Conservation (phyloP, 2,797 vertebrate genomes). For the Poecilia velifera region DNA sequence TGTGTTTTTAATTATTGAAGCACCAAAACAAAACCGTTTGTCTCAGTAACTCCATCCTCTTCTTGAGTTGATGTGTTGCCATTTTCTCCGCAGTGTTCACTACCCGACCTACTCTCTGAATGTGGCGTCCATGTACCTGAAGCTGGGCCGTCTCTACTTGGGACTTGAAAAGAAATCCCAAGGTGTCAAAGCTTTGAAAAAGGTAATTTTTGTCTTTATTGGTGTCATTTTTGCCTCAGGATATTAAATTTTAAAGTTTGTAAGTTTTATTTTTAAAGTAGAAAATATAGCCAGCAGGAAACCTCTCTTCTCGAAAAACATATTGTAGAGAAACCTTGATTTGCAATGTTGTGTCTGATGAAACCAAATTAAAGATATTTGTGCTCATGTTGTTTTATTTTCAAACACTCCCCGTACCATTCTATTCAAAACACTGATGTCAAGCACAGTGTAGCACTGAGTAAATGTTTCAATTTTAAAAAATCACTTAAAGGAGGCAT, state of each 20-base stretch:
- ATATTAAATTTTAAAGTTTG: not conserved
- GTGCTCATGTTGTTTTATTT: too few species aligned
- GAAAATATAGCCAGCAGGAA: not conserved
- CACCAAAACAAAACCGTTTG: not conserved
- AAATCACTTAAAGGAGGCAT: not conserved
- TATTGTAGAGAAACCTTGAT: not conserved
- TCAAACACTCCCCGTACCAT: not conserved
- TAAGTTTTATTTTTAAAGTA: not conserved
- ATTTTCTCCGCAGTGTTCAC: conserved; percentile 83
- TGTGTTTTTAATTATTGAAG: not conserved
- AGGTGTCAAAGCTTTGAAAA: conserved; percentile 90
- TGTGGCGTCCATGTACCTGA: conserved; percentile 98
- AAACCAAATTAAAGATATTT: too few species aligned
- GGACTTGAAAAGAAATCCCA: conserved; percentile 87
- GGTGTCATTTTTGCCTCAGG: not conserved
- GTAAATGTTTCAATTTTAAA: not conserved
- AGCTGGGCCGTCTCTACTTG: conserved; percentile 92
- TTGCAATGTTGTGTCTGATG: too few species aligned
- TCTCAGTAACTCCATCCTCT: not conserved
- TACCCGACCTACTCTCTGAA: conserved; percentile 96
- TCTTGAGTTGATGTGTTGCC: not conserved
- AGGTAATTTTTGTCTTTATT: conserved; percentile 75
- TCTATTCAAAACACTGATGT: not conserved
- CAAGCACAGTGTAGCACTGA: not conserved
- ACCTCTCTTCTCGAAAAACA: not conserved